Evolutionary conservation across 2,888 invertebrate genomes (phyloP).

Genomic region (Platycnemis pennipes): DNA sequence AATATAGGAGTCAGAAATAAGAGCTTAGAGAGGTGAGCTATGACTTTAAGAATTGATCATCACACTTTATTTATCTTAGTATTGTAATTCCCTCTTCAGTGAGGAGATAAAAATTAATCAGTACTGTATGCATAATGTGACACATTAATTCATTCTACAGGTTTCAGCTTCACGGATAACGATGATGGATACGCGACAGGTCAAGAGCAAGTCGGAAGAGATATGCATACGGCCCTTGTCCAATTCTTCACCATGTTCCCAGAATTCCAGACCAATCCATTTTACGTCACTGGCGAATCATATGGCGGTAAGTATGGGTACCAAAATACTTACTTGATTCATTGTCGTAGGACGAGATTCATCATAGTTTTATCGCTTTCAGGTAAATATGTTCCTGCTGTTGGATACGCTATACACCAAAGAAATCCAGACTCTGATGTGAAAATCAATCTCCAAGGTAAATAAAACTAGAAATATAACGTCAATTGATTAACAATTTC

Average conservation of each 20-base stretch:
- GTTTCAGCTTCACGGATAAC: constrained; percentile 84
- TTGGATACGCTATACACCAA: constrained; percentile 87
- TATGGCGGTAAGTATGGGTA: constrained; percentile 82
- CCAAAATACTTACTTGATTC: not conserved
- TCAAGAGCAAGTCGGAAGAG: constrained; percentile 81
- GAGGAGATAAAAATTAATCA: no score
- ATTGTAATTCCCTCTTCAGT: no score
- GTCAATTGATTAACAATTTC: no score
- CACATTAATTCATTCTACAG: no score
- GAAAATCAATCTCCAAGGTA: constrained; percentile 85
- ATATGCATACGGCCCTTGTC: constrained; percentile 80
- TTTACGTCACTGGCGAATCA: constrained; percentile 84
- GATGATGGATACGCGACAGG: constrained; percentile 81
- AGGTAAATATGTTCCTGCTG: constrained; percentile 89
- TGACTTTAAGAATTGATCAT: no score
- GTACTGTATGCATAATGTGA: no score
- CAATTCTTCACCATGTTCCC: constrained; percentile 84
- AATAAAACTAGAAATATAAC: not conserved
- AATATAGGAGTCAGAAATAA: no score
- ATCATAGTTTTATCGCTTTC: constrained; percentile 72
- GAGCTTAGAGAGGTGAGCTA: no score
- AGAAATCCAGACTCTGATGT: constrained; percentile 82
- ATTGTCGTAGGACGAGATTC: not conserved
- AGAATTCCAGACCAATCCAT: constrained; percentile 80
- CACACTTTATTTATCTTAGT: no score